Conservation (phyloP, 2,888 invertebrate species). For the Keiferia lycopersicella region DNA sequence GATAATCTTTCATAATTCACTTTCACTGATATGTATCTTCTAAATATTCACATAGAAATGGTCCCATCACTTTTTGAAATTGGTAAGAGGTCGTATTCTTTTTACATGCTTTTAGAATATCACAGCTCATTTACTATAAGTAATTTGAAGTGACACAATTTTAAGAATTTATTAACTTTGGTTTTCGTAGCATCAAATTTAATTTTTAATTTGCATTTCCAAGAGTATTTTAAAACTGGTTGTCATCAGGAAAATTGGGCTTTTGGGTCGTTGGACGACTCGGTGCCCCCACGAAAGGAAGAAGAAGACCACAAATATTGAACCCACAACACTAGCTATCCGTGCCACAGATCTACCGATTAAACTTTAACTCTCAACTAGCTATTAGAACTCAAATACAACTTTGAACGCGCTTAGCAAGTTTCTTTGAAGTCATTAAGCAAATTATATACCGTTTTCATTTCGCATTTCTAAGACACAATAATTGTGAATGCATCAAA, state of each 20-base stretch:
- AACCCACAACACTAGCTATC: background rate
- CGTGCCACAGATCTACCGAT: background rate
- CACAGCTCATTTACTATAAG: background rate
- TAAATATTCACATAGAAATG: background rate
- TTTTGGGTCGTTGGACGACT: no score
- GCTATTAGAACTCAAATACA: background rate
- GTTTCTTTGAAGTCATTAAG: slow-evolving; percentile 21
- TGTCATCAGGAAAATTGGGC: no score
- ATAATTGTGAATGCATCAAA: slow-evolving; percentile 25
- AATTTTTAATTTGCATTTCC: background rate
- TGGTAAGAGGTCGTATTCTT: background rate
- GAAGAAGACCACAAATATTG: background rate
- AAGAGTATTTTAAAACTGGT: background rate
- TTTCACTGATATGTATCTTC: background rate
- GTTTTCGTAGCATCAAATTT: background rate
- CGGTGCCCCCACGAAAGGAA: no score
- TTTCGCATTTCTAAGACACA: slow-evolving; percentile 16
- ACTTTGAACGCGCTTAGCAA: background rate
- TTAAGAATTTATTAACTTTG: background rate
- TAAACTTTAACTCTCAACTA: background rate
- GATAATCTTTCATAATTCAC: background rate
- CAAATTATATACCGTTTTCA: slow-evolving; percentile 16
- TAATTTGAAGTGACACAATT: background rate
- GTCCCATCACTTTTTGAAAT: slow-evolving; percentile 1
- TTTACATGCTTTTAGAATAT: background rate